A percentile compares a stretch with the other conserved stretches of the same genome.
These are phyloP conservation scores for Scolopax bukidnonensis DNA, from an alignment of 2,797 vertebrate genomes.

Conservation along the genomic window DNA sequence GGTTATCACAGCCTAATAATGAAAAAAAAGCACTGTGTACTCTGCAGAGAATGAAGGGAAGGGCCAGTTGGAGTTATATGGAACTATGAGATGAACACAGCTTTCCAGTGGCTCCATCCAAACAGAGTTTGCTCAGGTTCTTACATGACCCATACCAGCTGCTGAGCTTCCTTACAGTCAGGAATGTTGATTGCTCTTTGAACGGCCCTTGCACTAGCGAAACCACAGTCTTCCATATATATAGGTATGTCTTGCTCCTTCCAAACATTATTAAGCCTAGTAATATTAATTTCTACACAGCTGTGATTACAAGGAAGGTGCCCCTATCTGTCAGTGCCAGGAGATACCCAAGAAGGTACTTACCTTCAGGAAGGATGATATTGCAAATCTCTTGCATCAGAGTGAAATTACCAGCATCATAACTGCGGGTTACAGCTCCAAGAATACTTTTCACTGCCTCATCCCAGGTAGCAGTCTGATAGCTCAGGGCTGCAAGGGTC, in stretches of 20 bases:
- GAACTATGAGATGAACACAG: not conserved
- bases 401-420: constrained; percentile 78
- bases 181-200: not conserved
- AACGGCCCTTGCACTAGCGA: not conserved
- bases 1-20: constrained; percentile 71
- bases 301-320: not conserved
- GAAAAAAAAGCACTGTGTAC: not conserved
- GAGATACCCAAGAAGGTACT: not conserved
- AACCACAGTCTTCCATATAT: not conserved
- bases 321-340: not conserved
- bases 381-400: constrained; percentile 83
- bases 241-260: not conserved
- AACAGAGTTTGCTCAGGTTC: not conserved
- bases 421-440: constrained; percentile 77
- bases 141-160: not conserved
- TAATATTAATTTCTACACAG: not conserved
- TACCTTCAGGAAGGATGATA: constrained; percentile 85
- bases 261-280: not conserved
- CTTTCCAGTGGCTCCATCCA: not conserved
- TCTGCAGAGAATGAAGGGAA: not conserved
- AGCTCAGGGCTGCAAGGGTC: constrained; percentile 81
- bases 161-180: not conserved
- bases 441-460: constrained; percentile 80
- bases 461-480: constrained; percentile 68
- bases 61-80: not conserved